Percentiles rank a stretch among this genome's conserved stretches.
phyloP scores from a whole-genome alignment of 2,113 vertebrate genomes.

The Mionectes macconnelli region DNA sequence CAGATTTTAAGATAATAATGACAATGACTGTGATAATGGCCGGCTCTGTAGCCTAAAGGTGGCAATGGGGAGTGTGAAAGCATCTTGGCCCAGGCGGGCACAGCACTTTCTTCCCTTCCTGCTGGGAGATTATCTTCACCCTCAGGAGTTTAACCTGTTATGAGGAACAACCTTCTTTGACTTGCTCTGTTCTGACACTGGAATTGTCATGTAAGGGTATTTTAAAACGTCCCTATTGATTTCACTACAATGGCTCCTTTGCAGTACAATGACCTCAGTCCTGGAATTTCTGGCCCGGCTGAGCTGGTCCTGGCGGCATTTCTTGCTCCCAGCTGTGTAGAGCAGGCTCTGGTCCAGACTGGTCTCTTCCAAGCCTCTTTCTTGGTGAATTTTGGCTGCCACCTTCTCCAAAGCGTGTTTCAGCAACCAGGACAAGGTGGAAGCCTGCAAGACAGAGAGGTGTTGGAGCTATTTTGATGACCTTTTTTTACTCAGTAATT shows the following conservation, averaged over 20 bases:
- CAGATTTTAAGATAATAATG: conserved; percentile 73
- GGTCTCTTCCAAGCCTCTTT: background rate
- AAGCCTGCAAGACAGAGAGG: background rate
- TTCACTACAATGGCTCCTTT: conserved; percentile 19
- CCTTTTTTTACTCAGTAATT: background rate
- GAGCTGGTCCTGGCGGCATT: background rate
- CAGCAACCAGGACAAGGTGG: background rate
- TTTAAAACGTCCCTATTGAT: conserved; percentile 13
- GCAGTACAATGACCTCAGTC: background rate
- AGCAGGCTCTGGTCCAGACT: background rate
- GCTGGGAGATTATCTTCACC: conserved; percentile 61
- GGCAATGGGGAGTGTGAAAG: conserved; percentile 18
- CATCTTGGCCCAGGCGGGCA: background rate
- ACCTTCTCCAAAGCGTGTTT: background rate
- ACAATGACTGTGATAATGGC: conserved; percentile 76
- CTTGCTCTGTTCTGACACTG: conserved; percentile 58
- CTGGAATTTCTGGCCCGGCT: background rate
- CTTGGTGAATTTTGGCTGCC: background rate
- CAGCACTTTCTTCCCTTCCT: conserved; percentile 59
- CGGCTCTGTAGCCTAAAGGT: conserved; percentile 41
- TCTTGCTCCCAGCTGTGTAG: background rate
- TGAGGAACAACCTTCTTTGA: conserved; percentile 35
- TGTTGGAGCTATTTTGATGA: background rate
- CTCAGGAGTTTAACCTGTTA: conserved; percentile 62
- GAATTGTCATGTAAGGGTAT: conserved; percentile 65